A percentile compares a stretch with the other conserved stretches of the same genome.
Evolutionary conservation across 2,797 vertebrate genomes (phyloP).

Genomic region (Anniella stebbinsi): DNA sequence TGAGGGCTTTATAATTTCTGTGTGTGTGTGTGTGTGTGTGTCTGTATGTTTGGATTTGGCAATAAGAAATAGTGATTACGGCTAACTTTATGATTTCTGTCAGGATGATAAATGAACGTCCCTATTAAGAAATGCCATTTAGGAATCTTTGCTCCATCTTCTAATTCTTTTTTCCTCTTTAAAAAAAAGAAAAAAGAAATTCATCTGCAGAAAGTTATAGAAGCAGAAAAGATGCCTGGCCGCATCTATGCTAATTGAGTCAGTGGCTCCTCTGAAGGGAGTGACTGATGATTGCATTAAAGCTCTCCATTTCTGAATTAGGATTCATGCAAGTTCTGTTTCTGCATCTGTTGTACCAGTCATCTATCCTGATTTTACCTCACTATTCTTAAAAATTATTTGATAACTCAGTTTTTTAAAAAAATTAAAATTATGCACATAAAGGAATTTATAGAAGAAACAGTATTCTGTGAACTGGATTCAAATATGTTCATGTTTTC

Average conservation of each 20-base stretch:
- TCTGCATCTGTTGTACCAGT: not conserved
- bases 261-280: slow-evolving; percentile 61
- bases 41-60: not conserved
- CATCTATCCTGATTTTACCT: slow-evolving; percentile 5
- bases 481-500: not conserved
- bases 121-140: slow-evolving; percentile 8
- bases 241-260: slow-evolving; percentile 44
- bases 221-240: slow-evolving; percentile 43
- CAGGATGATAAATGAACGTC: not conserved
- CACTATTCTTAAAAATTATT: not conserved
- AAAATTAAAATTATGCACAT: not conserved
- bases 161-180: slow-evolving; percentile 32
- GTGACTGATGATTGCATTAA: slow-evolving; percentile 43
- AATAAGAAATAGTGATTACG: not conserved
- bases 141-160: slow-evolving; percentile 1
- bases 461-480: not conserved
- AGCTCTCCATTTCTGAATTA: slow-evolving; percentile 2
- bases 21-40: too few species aligned
- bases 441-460: not conserved
- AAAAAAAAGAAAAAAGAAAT: not conserved
- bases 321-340: not conserved
- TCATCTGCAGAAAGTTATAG: slow-evolving; percentile 51
- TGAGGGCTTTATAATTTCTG: not conserved
- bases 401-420: not conserved
- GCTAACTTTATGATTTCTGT: not conserved